These are phyloP conservation scores for Cynaeus angustus DNA, from an alignment of 2,888 invertebrate genomes.

Conservation along the genomic window DNA sequence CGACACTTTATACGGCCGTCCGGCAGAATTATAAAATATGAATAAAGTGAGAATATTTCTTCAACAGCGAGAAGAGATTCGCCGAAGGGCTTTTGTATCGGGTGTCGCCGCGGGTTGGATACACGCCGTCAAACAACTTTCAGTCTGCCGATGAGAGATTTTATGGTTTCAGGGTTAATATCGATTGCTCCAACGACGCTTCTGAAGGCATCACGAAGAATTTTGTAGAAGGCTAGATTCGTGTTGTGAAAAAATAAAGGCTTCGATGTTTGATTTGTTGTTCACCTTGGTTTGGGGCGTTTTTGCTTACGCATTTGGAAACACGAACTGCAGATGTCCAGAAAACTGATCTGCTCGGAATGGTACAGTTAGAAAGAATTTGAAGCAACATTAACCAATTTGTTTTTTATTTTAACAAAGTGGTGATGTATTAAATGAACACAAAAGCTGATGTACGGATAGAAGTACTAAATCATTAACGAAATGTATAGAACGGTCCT, in stretches of 20 bases:
- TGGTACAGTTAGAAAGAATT: too few relatives aligned
- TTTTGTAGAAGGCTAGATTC: neutral
- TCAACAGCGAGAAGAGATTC: constrained; percentile 31
- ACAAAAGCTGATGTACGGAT: too few relatives aligned
- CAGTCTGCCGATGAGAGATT: constrained; percentile 43
- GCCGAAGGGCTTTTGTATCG: constrained; percentile 46
- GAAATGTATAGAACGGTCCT: too few relatives aligned
- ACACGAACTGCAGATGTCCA: too few relatives aligned
- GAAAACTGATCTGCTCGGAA: too few relatives aligned
- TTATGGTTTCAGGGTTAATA: constrained; percentile 43
- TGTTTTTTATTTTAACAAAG: too few relatives aligned
- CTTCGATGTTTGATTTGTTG: neutral
- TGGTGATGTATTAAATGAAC: too few relatives aligned
- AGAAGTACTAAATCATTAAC: too few relatives aligned
- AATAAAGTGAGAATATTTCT: constrained; percentile 53
- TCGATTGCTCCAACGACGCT: constrained; percentile 30
- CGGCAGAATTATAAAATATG: constrained; percentile 55
- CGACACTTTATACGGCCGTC: constrained; percentile 52
- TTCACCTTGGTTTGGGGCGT: too few relatives aligned
- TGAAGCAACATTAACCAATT: too few relatives aligned
- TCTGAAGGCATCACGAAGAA: neutral
- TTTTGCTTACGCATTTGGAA: too few relatives aligned
- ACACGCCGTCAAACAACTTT: constrained; percentile 44
- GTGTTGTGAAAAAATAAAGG: constrained; percentile 22
- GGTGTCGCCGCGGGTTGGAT: constrained; percentile 35